Base-by-base conservation (phyloP, 1,140 invertebrate genomes). In the Tenebrio molitor region DNA sequence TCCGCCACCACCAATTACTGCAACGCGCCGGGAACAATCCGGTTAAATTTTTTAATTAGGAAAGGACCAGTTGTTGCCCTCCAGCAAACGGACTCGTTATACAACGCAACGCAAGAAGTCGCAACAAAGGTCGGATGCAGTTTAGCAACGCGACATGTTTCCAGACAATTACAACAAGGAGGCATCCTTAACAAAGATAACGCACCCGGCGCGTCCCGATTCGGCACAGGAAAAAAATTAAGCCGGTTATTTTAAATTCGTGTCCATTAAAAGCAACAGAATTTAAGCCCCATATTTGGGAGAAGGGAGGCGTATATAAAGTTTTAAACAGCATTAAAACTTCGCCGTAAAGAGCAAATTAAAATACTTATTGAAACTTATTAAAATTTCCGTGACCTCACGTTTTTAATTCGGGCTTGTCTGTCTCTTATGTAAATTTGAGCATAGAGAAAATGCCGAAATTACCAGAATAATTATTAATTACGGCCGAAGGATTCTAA, bases 301-400 rank as follows among this genome's bases (percentile, higher is more conserved):
- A 25, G 23, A 58, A 29, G 23, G 15, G 50, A 25, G 23, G 23
- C 50, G 50, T 58, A 58, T 58, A 58, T 58, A 58, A 58, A 58
- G 23, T 58, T 58, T 58, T 58, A 58, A 58, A 58, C 50, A 58
- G 50, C 23, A 58, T 58, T 58, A 58, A 58, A 58, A 58, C 21
- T 58, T 58, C 23, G 14, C 50, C 29, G 7, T 58, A 58, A 58
- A 58, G 15, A 29, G 21, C 50, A 58, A 58, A 58, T 58, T 58
- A 58, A 58, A 58, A 58, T 58, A 58, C 50, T 58, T 58, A 58
- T 58, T 58, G 50, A 58, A 58, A 58, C 21, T 58, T 58, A 58
- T 58, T 58, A 58, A 58, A 58, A 58, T 58, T 58, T 29, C 12
- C 50, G n/a, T 25, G 50, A 58, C 50, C 50, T 58, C 50, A 58